phyloP scores from a whole-genome alignment of 1,140 invertebrate species.

The Macrobrachium rosenbergii region DNA sequence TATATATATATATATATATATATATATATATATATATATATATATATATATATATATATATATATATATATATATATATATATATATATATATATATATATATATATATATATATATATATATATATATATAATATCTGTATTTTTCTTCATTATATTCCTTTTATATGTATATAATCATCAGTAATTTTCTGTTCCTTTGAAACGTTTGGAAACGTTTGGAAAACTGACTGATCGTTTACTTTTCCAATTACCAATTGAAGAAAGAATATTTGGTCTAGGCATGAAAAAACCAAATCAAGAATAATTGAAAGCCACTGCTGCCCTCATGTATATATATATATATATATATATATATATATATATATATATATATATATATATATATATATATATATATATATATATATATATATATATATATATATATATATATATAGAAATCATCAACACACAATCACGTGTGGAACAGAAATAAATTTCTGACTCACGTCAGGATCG shows the following conservation, averaged over 20 bases:
- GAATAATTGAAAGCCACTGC: no score
- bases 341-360: background rate
- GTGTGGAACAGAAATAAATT: no score
- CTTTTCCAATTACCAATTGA: no score
- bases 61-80: slow-evolving; percentile 10
- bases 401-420: background rate
- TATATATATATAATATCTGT: background rate
- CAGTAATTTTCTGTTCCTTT: no score
- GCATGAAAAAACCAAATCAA: no score
- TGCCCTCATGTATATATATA: background rate
- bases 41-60: slow-evolving; percentile 23
- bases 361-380: background rate
- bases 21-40: slow-evolving; percentile 5
- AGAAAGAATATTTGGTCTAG: no score
- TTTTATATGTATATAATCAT: background rate
- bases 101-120: slow-evolving; percentile 6
- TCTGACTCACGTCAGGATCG: no score
- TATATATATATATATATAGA: background rate
- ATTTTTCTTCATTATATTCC: no score
- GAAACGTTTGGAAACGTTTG: no score
- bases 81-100: slow-evolving; percentile 15
- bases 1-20: background rate
- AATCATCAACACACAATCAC: no score
- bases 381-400: background rate
- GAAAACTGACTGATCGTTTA: no score